Conservation (phyloP, 2,113 vertebrate genomes). For the Glaucomys volans region DNA sequence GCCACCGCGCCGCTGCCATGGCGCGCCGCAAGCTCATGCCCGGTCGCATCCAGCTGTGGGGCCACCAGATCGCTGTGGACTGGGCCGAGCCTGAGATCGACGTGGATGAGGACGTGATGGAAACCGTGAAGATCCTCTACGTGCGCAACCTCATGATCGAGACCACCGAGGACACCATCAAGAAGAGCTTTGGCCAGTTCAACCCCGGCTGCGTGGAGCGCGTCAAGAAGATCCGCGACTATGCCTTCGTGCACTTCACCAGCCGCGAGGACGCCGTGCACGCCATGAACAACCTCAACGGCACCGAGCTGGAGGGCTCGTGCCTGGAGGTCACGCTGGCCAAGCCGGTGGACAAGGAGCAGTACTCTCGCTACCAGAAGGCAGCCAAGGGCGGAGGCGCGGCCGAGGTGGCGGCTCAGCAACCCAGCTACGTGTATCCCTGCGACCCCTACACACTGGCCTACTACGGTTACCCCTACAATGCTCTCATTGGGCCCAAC, state of each 20-base stretch:
- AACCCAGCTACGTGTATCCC: constrained; percentile 95
- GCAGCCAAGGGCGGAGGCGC: constrained; percentile 92
- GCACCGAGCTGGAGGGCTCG: constrained; percentile 96
- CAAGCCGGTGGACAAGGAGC: constrained; percentile 99
- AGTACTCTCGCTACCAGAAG: constrained; percentile 98
- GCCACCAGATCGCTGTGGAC: constrained; percentile 98
- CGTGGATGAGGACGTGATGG: constrained; percentile 99
- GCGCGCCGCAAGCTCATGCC: constrained; percentile 99
- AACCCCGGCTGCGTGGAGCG: constrained; percentile 97
- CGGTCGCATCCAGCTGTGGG: constrained; percentile 98
- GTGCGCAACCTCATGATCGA: constrained; percentile 99
- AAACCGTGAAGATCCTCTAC: constrained; percentile 99
- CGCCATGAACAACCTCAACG: constrained; percentile 97
- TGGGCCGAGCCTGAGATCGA: constrained; percentile 99
- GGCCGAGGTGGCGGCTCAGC: constrained; percentile 86
- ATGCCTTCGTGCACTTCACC: constrained; percentile 97
- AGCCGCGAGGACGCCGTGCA: constrained; percentile 96
- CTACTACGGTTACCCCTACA: constrained; percentile 98
- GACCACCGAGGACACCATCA: constrained; percentile 96
- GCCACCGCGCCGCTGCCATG: constrained; percentile 98
- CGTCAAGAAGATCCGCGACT: constrained; percentile 99
- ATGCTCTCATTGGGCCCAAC: constrained; percentile 97
- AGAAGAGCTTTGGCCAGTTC: constrained; percentile 96
- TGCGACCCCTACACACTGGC: constrained; percentile 97
- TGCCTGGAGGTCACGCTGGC: constrained; percentile 98